Evolutionary conservation across 2,888 invertebrate genomes (phyloP), one percentile per base, ranked within the genome.

Genomic region (Helleia helle): DNA sequence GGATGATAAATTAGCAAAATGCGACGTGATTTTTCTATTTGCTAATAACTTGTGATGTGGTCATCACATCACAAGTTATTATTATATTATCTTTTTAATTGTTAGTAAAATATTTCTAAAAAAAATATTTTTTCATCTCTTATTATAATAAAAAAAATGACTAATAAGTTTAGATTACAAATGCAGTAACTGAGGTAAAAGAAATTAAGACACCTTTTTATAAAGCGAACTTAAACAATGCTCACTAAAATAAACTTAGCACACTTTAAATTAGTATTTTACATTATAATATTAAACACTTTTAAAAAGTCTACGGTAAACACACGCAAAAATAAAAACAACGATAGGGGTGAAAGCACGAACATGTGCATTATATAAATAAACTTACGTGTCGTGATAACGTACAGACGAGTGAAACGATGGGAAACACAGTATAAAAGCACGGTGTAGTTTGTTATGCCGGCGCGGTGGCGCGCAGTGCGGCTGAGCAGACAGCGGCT

Each of bases 361-460:
- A 28, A 24, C 4, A n/a, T n/a, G 28, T 28, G 18, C 28, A 28
- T 39, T 22, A 14, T 26, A 26, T 27, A 48, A 44, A 44, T 46
- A 48, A 60, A 68, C 72, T 65, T 69, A 74, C 73, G 59, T 62
- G 60, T 58, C 44, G 43, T 43, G 54, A 47, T 50, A 50, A 56
- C 49, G 51, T 53, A 29, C 39, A 49, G 51, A 46, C 42, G 41
- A 42, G 22, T 51, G 40, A 44, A 46, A 48, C n/a, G 58, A 53
- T 61, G 56, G 65, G 56, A 57, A 65, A 64, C 67, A 71, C 66
- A 54, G 52, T 47, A 59, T 58, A 59, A 56, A 54, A 60, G 61
- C 57, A 63, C 60, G 56, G 62, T 58, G 55, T 59, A 54, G 64
- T 67, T 72, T 71, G 73, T 75, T 71, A 62, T 71, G 71, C 65